Evolutionary conservation across 1,140 invertebrate species (phyloP).

Genomic region (Drosophila neocordata): DNA sequence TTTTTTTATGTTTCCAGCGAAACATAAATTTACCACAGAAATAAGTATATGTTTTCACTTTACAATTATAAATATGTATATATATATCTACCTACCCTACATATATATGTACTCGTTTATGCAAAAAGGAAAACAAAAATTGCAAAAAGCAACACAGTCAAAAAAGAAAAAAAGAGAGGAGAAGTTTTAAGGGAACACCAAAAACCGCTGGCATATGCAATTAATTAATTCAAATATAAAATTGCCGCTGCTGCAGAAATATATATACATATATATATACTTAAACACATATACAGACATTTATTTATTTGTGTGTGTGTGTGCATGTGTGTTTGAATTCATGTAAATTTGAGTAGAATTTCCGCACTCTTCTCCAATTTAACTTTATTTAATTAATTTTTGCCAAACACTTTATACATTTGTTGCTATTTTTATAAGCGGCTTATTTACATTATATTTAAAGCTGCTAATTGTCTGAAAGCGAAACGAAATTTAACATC

Average conservation of each 20-base stretch:
- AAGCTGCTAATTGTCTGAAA: conserved; percentile 62
- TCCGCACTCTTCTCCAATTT: not conserved
- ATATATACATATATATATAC: not conserved
- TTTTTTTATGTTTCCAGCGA: conserved; percentile 15
- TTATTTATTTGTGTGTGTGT: not conserved
- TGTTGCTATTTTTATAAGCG: conserved; percentile 35
- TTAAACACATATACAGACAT: not conserved
- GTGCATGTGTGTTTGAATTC: not conserved
- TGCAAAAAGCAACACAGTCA: conserved; percentile 26
- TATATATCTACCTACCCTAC: not conserved
- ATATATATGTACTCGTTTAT: not conserved
- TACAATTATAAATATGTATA: not conserved
- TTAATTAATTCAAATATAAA: conserved; percentile 74
- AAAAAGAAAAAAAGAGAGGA: conserved; percentile 52
- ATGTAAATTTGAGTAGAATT: not conserved
- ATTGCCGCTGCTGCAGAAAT: conserved; percentile 47
- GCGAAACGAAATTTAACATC: conserved; percentile 22
- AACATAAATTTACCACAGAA: conserved; percentile 42
- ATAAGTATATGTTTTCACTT: not conserved
- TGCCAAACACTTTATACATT: conserved; percentile 13
- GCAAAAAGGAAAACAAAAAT: not conserved
- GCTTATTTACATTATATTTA: conserved; percentile 51
- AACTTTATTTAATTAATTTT: conserved; percentile 58
- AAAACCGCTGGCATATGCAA: conserved; percentile 72
- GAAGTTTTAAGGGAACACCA: conserved; percentile 43